These are phyloP conservation scores for Lanistes nyassanus DNA, from an alignment of 1,140 invertebrate species.

Conservation along the genomic window DNA sequence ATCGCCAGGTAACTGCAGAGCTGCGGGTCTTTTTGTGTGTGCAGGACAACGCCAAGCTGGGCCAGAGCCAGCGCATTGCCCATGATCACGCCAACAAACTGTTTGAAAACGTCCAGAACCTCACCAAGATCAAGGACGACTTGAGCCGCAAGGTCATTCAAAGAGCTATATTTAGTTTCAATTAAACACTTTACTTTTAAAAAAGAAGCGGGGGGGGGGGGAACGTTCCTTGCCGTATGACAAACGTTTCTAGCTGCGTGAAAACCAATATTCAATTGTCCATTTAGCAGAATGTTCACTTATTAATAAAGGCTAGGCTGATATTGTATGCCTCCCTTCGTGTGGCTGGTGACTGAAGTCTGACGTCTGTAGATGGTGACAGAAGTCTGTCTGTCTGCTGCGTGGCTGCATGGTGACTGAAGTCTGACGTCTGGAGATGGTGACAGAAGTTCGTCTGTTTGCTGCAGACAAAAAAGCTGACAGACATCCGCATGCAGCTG, in stretches of 20 bases:
- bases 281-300: too few species aligned
- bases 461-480: background rate
- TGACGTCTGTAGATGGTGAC: background rate
- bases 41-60: background rate
- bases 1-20: too few species aligned
- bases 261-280: too few species aligned
- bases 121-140: slow-evolving; percentile 5
- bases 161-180: background rate
- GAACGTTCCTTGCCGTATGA: too few species aligned
- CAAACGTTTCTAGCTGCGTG: too few species aligned
- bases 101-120: background rate
- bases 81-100: background rate
- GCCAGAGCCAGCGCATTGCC: background rate
- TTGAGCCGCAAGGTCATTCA: background rate
- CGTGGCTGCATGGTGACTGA: background rate
- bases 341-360: background rate
- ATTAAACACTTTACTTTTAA: background rate
- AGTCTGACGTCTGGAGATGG: background rate
- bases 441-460: background rate
- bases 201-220: too few species aligned
- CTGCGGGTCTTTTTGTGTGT: background rate
- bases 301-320: too few species aligned
- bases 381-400: background rate
- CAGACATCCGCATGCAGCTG: background rate
- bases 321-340: too few species aligned